A percentile compares a stretch with the other conserved stretches of the same genome.
phyloP scores from a whole-genome alignment of 1,140 invertebrate species.

The Saccostrea glomerata region DNA sequence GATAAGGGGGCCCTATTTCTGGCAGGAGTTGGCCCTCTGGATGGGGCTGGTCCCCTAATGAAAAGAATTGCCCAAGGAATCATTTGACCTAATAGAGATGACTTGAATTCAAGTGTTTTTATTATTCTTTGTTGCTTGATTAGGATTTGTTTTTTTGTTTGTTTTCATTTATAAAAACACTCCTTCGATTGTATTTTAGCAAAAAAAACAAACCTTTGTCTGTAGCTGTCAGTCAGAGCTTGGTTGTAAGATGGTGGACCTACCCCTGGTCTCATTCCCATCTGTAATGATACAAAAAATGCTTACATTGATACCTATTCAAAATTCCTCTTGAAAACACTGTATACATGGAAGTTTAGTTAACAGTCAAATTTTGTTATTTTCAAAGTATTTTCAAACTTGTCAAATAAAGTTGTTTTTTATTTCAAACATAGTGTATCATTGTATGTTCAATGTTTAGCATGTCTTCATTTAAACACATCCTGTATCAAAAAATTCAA shows the following conservation, averaged over 20 bases:
- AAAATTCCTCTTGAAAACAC: too few species aligned
- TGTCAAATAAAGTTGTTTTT: too few species aligned
- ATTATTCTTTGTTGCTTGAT: neutral
- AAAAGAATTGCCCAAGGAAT: neutral
- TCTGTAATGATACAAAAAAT: neutral
- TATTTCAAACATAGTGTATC: neutral
- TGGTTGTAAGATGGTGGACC: slow-evolving; percentile 48
- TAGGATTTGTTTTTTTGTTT: neutral
- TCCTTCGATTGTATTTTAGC: too few species aligned
- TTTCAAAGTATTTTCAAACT: too few species aligned
- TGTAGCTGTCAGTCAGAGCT: slow-evolving; percentile 43
- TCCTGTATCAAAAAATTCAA: neutral
- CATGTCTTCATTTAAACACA: neutral
- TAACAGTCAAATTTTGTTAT: too few species aligned
- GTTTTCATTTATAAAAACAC: too few species aligned
- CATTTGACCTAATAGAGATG: neutral
- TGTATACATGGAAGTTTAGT: neutral
- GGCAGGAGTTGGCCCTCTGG: slow-evolving; percentile 4
- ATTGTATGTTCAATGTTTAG: neutral
- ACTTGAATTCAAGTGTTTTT: neutral
- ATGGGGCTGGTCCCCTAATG: neutral
- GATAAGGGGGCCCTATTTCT: slow-evolving; percentile 11
- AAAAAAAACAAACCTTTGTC: slow-evolving; percentile 29
- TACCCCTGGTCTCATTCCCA: slow-evolving; percentile 42
- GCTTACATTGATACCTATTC: too few species aligned